Conservation (phyloP, 2,888 invertebrate species). For the Cabera pusaria region DNA sequence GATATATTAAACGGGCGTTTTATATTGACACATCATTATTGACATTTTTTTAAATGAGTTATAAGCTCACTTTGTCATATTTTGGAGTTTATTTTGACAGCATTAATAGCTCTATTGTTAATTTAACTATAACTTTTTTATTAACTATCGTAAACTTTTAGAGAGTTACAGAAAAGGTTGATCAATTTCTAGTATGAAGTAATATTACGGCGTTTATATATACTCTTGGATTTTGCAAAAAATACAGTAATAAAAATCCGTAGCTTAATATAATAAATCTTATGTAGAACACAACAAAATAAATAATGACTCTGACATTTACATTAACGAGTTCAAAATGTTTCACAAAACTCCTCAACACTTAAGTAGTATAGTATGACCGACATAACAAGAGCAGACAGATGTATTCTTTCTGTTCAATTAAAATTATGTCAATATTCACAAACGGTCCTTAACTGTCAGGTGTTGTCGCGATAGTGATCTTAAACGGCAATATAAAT, state of each 20-base stretch:
- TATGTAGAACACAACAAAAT: too few species aligned
- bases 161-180: too few species aligned
- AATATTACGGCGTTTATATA: too few species aligned
- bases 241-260: too few species aligned
- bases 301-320: too few species aligned
- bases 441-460: conserved; percentile 33
- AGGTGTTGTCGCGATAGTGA: conserved; percentile 41
- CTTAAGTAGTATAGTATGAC: conserved; percentile 12
- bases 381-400: conserved; percentile 33
- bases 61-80: conserved; percentile 25
- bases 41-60: conserved; percentile 34
- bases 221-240: too few species aligned
- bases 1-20: conserved; percentile 31
- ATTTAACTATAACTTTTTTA: too few species aligned
- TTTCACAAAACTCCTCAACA: conserved; percentile 11
- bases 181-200: too few species aligned
- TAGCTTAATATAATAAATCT: too few species aligned
- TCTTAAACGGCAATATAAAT: conserved; percentile 50
- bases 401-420: conserved; percentile 23
- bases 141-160: too few species aligned
- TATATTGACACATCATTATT: conserved; percentile 46
- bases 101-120: too few species aligned
- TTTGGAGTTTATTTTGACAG: conserved; percentile 31
- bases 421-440: conserved; percentile 6
- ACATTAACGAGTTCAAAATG: not conserved